Evolutionary conservation across 1,140 invertebrate species (phyloP).

Genomic region (Trinorchestia longiramus): DNA sequence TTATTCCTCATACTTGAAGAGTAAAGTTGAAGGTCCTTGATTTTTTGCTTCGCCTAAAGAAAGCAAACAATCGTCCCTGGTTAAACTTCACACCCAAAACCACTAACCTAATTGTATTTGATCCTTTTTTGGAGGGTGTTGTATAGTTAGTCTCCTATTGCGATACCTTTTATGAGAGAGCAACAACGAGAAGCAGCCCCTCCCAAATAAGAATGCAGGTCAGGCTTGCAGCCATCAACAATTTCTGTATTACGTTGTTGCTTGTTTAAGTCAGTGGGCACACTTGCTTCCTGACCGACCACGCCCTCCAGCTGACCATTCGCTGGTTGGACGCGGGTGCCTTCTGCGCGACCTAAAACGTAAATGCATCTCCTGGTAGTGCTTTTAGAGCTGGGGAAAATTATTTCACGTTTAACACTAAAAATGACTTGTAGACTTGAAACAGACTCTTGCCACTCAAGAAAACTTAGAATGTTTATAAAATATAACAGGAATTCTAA

Average conservation of each 20-base stretch:
- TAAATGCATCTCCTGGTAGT: background rate
- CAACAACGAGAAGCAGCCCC: background rate
- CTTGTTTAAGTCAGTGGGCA: background rate
- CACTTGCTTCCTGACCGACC: background rate
- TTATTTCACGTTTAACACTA: too few species aligned
- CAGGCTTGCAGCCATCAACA: background rate
- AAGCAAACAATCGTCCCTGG: background rate
- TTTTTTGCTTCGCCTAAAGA: background rate
- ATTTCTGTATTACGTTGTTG: background rate
- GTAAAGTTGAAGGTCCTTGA: background rate
- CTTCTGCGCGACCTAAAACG: background rate
- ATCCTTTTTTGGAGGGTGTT: background rate
- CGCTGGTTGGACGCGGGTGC: too few species aligned
- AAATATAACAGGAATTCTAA: too few species aligned
- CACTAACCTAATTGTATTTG: background rate
- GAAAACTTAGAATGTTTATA: too few species aligned
- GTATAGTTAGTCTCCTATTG: background rate
- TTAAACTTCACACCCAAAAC: background rate
- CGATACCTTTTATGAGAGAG: background rate
- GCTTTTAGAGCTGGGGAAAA: too few species aligned
- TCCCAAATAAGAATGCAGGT: conserved; percentile 13
- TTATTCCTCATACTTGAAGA: background rate
- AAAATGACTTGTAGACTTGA: too few species aligned
- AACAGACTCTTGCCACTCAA: too few species aligned
- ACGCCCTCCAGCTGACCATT: background rate